Conservation (phyloP, 2,113 vertebrate genomes). For the Myodes glareolus region DNA sequence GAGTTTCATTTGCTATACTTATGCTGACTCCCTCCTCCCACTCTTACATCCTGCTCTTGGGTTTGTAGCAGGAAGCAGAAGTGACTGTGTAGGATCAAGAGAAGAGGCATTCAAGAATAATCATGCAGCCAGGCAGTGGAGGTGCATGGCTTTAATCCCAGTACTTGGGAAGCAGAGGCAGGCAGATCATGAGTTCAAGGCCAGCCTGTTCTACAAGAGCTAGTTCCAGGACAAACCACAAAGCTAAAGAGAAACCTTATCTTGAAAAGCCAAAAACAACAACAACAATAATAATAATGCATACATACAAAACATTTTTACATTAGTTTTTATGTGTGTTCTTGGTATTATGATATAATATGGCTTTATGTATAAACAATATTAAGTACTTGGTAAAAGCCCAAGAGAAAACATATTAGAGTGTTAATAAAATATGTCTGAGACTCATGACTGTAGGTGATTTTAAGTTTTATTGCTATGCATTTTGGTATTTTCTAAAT, state of each 20-base stretch:
- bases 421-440: background rate
- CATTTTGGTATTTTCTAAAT: conserved; percentile 41
- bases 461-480: conserved; percentile 9
- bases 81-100: background rate
- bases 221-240: no score
- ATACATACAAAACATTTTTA: background rate
- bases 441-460: background rate
- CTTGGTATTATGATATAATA: no score
- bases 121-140: background rate
- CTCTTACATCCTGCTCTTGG: background rate
- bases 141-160: no score
- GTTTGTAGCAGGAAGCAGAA: background rate
- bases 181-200: no score
- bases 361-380: background rate
- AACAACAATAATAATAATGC: background rate
- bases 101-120: conserved; percentile 2
- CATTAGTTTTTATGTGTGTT: background rate
- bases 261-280: no score
- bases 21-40: background rate
- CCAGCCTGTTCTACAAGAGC: no score
- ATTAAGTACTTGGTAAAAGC: background rate
- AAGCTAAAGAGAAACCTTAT: no score
- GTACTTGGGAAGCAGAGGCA: no score
- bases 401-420: background rate
- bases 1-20: background rate